Conservation (phyloP, 2,113 vertebrate genomes). For the Thryonomys swinderianus region DNA sequence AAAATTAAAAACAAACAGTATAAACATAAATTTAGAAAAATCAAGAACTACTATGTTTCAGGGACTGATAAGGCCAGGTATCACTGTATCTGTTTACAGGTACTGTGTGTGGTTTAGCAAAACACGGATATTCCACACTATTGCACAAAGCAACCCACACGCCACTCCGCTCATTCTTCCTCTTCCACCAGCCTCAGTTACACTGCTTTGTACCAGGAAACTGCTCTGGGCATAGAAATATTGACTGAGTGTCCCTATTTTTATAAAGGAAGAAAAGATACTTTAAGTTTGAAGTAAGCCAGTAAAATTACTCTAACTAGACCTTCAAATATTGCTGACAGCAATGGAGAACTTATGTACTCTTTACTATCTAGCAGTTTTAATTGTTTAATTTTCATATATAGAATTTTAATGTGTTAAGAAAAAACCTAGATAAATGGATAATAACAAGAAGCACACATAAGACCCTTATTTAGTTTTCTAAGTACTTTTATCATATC, state of each 20-base stretch:
- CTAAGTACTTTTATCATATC: neutral
- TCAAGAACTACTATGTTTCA: neutral
- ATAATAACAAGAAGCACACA: neutral
- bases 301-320: neutral
- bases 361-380: neutral
- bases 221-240: neutral
- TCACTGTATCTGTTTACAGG: neutral
- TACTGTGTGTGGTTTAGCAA: neutral
- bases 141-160: neutral
- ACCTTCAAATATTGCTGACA: neutral
- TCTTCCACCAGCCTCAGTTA: neutral
- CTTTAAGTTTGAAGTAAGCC: neutral
- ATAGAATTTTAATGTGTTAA: neutral
- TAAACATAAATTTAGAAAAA: neutral
- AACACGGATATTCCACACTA: neutral
- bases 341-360: neutral
- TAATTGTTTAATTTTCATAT: neutral
- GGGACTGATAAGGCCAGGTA: neutral
- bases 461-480: neutral
- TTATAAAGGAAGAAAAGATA: neutral
- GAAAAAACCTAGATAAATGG: neutral
- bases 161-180: neutral
- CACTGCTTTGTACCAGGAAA: constrained; percentile 9
- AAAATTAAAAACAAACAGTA: neutral
- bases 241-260: neutral